These are phyloP conservation scores for Gyps fulvus DNA, from an alignment of 2,113 vertebrate species.

Conservation along the genomic window DNA sequence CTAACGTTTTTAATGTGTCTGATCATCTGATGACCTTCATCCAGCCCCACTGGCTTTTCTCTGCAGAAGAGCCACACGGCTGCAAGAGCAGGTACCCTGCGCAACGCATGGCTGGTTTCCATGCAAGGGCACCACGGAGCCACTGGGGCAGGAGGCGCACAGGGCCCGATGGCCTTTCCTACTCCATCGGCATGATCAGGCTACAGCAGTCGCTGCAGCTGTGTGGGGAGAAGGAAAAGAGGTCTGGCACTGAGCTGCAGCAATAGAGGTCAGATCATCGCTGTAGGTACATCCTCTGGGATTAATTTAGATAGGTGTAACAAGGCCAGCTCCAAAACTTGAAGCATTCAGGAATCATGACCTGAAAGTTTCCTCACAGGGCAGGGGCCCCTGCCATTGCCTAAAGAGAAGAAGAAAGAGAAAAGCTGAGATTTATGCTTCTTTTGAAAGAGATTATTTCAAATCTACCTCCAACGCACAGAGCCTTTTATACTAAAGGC, in stretches of 20 bases:
- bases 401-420: not conserved
- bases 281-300: not conserved
- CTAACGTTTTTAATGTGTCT: not conserved
- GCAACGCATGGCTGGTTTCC: rapidly evolving
- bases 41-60: not conserved
- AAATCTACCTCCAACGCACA: not conserved
- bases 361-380: not conserved
- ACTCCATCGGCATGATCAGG: not conserved
- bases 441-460: not conserved
- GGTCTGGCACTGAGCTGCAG: not conserved
- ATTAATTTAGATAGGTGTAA: not conserved
- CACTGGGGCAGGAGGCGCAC: not conserved
- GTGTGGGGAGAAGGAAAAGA: not conserved
- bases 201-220: not conserved
- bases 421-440: not conserved
- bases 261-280: not conserved
- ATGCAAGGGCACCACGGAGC: not conserved
- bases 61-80: not conserved
- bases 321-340: not conserved
- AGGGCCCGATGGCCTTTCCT: not conserved
- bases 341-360: not conserved
- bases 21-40: not conserved
- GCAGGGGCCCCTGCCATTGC: not conserved
- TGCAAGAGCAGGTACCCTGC: not conserved
- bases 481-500: not conserved